Evolutionary conservation across 1,140 invertebrate species (phyloP), one percentile per base, ranked within the genome.

Genomic region (Hermetia illucens): DNA sequence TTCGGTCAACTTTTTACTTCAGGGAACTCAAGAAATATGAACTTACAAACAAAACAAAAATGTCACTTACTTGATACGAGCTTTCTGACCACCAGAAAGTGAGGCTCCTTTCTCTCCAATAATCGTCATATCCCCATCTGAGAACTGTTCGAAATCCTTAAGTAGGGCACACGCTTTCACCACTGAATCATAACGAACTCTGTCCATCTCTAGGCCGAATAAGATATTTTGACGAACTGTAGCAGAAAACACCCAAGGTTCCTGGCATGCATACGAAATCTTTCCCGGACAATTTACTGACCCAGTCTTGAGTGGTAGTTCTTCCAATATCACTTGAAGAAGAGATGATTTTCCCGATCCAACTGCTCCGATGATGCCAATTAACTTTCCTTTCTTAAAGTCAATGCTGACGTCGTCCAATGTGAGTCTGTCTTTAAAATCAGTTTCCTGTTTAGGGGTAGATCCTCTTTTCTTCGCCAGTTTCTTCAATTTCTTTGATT

Each of bases 21-120:
- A n/a, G n/a, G n/a, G n/a, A n/a, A n/a, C n/a, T n/a, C n/a, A n/a
- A n/a, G n/a, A n/a, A n/a, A n/a, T n/a, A n/a, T n/a, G n/a, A n/a
- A n/a, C n/a, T n/a, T n/a, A n/a, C n/a, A n/a, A n/a, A n/a, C n/a
- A n/a, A n/a, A 22, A 75, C 5, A 75, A 58, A 13, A 69, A 34
- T 61, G 71, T 63, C 1, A 73, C 80, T 12, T 82, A 58, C 61
- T 80, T 85, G 4, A 91, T 77, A 43, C 85, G 64, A 5, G 85
- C 85, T 56, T 82, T 86, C 49, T 91, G 86, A 22, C 87, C 86
- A 3, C 86, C 87, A 37, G 80, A 85, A 0, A 90, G 62, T 2
- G 79, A 81, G 3, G 76, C 75, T 17, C 87, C 85, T 34, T 81
- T 60, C 47, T 91, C 86, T 12, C 86, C 87, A 1, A 92, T 82